Percentiles rank a stretch among this genome's conserved stretches.
These are phyloP conservation scores for Trigoniulus corallinus DNA, from an alignment of 1,140 invertebrate species.

Conservation along the genomic window DNA sequence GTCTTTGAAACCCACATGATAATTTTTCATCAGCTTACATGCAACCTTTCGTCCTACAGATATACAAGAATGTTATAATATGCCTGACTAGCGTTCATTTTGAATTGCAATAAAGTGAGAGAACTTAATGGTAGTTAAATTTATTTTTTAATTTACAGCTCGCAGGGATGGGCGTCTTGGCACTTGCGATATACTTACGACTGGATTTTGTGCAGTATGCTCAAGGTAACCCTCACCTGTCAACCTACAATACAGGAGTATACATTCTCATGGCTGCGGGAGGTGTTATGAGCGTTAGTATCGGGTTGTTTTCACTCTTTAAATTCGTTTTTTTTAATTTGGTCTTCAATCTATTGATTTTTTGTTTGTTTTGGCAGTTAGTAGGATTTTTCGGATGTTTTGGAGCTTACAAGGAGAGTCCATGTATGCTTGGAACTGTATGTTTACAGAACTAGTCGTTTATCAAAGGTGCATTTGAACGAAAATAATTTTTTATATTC, in stretches of 20 bases:
- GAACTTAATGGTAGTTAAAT: background rate
- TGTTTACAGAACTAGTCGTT: background rate
- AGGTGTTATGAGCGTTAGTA: conserved; percentile 44
- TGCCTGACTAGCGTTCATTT: too few species aligned
- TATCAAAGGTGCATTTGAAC: background rate
- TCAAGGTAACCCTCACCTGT: conserved; percentile 44
- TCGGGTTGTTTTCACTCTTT: background rate
- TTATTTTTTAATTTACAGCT: conserved; percentile 36
- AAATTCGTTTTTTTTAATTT: background rate
- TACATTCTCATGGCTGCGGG: conserved; percentile 63
- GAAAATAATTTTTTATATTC: conserved; percentile 6
- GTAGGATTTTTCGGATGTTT: conserved; percentile 82
- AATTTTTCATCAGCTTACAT: too few species aligned
- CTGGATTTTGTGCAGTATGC: conserved; percentile 54
- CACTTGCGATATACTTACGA: conserved; percentile 54
- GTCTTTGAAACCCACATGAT: too few species aligned
- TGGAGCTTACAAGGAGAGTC: conserved; percentile 69
- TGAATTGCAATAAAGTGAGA: background rate
- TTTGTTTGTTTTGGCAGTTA: conserved; percentile 21
- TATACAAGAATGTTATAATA: too few species aligned
- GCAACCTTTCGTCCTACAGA: too few species aligned
- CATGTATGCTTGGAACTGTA: conserved; percentile 64
- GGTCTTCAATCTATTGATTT: background rate
- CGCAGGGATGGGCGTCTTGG: conserved; percentile 45
- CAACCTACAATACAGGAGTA: conserved; percentile 49